A percentile compares a stretch with the other conserved stretches of the same genome.
These are phyloP conservation scores for Turnix velox DNA, from an alignment of 2,113 vertebrate species.

Conservation along the genomic window DNA sequence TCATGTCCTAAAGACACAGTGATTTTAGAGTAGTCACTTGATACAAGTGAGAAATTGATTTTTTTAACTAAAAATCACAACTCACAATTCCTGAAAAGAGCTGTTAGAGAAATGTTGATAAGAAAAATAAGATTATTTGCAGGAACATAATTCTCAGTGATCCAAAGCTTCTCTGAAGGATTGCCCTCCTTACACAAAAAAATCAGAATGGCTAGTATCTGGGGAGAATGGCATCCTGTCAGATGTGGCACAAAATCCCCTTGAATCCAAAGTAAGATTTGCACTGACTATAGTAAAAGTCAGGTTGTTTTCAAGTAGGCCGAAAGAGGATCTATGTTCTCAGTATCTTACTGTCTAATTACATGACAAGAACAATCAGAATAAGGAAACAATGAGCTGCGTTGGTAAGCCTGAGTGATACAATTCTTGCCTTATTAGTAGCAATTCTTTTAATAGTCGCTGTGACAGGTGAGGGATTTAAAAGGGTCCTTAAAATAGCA, in stretches of 20 bases:
- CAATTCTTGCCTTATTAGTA: constrained; percentile 19
- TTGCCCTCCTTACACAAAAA: neutral
- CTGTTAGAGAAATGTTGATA: neutral
- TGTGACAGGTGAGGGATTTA: constrained; percentile 43
- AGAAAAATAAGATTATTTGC: neutral
- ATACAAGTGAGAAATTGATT: neutral
- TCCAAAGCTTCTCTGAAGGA: neutral
- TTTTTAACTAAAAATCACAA: neutral
- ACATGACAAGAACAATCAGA: neutral
- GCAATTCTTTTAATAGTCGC: constrained; percentile 39
- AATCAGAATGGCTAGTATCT: neutral
- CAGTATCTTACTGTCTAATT: neutral
- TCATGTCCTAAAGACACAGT: neutral
- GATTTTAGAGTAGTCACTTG: neutral
- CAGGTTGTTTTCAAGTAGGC: neutral
- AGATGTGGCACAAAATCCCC: neutral
- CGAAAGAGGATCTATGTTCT: neutral
- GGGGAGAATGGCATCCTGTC: neutral
- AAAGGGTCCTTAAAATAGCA: constrained; percentile 32
- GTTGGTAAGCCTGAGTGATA: neutral
- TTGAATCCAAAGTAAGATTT: neutral
- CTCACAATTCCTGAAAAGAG: neutral
- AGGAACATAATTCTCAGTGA: neutral
- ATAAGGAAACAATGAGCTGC: constrained; percentile 1
- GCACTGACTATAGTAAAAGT: neutral